These are phyloP conservation scores for Acomys russatus DNA, from an alignment of 2,797 vertebrate species.

Conservation along the genomic window DNA sequence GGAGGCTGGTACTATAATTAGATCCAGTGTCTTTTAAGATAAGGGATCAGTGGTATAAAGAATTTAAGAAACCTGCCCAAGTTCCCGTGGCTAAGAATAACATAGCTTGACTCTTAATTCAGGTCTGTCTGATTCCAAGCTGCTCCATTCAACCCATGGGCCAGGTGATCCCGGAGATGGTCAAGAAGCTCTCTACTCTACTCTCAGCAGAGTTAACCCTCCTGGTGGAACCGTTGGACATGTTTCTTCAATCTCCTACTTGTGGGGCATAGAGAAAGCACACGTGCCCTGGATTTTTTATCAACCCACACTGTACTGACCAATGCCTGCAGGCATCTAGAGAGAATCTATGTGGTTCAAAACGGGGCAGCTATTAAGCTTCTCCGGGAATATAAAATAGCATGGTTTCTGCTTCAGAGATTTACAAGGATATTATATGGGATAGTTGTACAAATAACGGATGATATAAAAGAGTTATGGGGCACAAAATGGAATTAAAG, in stretches of 20 bases:
- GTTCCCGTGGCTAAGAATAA: conserved; percentile 22
- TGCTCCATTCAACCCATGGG: not conserved
- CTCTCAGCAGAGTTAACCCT: not conserved
- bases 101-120: conserved; percentile 51
- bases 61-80: conserved; percentile 38
- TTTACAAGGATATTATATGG: not conserved
- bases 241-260: conserved; percentile 3
- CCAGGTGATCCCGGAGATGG: not conserved
- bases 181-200: conserved; percentile 12
- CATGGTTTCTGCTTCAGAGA: not conserved
- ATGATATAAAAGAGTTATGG: not conserved
- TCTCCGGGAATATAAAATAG: not conserved
- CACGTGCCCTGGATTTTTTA: not conserved
- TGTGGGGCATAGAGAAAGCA: not conserved
- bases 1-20: conserved; percentile 35
- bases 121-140: conserved; percentile 40
- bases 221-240: not conserved
- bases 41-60: conserved; percentile 10
- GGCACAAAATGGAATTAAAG: conserved; percentile 1
- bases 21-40: not conserved
- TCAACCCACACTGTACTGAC: not conserved
- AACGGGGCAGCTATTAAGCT: not conserved
- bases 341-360: not conserved
- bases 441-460: not conserved
- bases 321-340: not conserved